Conservation (phyloP, 2,888 invertebrate species). For the Drosophila pseudotakahashii region DNA sequence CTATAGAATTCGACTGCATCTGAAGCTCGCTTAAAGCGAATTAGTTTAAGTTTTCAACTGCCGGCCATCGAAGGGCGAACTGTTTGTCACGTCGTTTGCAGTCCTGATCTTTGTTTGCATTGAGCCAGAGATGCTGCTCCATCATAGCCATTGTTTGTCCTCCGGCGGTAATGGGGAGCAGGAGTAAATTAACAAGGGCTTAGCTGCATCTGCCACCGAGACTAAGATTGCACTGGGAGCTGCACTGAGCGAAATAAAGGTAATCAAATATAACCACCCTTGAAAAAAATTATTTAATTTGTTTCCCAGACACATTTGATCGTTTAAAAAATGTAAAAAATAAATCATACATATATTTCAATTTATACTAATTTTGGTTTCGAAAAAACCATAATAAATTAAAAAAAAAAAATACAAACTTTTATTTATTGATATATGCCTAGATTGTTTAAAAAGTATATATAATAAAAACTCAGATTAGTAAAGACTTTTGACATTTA, state of each 20-base stretch:
- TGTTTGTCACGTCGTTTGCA: slow-evolving; percentile 55
- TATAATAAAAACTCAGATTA: no score
- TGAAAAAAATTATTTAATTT: no score
- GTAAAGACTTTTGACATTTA: no score
- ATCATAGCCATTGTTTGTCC: slow-evolving; percentile 36
- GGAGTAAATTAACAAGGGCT: slow-evolving; percentile 59
- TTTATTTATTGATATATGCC: no score
- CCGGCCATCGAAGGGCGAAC: slow-evolving; percentile 9
- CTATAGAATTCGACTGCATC: background rate
- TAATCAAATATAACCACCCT: background rate
- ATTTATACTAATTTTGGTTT: no score
- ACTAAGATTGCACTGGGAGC: slow-evolving; percentile 39
- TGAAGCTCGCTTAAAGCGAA: slow-evolving; percentile 60
- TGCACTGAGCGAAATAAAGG: background rate
- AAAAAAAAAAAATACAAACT: no score
- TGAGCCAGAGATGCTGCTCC: slow-evolving; percentile 18
- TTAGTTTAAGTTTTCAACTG: slow-evolving; percentile 48
- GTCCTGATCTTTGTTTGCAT: slow-evolving; percentile 46
- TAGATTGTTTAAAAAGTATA: no score
- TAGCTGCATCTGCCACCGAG: slow-evolving; percentile 24
- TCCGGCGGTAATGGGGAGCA: slow-evolving; percentile 13
- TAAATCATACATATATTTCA: no score
- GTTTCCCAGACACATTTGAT: no score
- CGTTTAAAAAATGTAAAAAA: no score
- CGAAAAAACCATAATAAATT: no score